These are phyloP conservation scores for Hemibagrus wyckioides DNA, from an alignment of 2,113 vertebrate genomes.

Conservation along the genomic window DNA sequence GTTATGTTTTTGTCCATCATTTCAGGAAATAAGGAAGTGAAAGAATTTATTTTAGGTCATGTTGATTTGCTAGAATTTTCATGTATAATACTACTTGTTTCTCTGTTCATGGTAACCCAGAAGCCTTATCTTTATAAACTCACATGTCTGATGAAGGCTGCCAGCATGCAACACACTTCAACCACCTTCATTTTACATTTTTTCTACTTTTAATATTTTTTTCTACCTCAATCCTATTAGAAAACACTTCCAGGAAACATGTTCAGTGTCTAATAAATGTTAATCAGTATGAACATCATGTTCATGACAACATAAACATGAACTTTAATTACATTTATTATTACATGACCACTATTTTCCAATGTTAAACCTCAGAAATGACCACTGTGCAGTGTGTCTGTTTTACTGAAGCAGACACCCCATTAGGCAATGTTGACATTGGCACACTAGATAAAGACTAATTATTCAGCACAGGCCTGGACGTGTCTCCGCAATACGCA, in stretches of 20 bases:
- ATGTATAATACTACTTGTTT: not conserved
- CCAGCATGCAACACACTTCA: not conserved
- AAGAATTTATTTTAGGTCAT: not conserved
- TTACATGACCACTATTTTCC: not conserved
- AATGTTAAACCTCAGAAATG: conserved; percentile 8
- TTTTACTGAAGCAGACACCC: not conserved
- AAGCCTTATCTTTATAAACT: not conserved
- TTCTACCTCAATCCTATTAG: not conserved
- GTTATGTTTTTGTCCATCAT: not conserved
- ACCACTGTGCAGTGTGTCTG: not conserved
- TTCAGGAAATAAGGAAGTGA: not conserved
- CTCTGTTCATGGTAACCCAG: not conserved
- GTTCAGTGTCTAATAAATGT: not conserved
- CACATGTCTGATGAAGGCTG: not conserved
- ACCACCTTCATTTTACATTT: not conserved
- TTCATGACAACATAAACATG: not conserved
- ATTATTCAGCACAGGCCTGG: conserved; percentile 26
- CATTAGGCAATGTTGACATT: conserved; percentile 22
- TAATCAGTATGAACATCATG: not conserved
- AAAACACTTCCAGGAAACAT: not conserved
- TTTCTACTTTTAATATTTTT: not conserved
- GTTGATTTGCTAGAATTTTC: not conserved
- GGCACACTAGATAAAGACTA: conserved; percentile 15
- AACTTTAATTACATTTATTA: not conserved
- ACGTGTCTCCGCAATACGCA: not conserved